Evolutionary conservation across 2,797 vertebrate species (phyloP).

Genomic region (Protonibea diacanthus): DNA sequence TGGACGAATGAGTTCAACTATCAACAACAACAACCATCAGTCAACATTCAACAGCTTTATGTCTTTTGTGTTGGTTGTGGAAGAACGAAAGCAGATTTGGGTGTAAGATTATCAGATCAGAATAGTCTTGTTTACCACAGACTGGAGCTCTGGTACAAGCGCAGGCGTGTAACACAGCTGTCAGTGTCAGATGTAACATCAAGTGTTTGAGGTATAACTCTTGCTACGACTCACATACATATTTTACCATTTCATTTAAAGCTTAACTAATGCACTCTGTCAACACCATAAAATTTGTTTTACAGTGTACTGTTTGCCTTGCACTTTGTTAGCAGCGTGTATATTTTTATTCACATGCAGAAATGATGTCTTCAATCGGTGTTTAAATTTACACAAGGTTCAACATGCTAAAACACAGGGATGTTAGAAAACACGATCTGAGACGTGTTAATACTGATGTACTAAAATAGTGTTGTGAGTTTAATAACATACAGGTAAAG

Average conservation of each 20-base stretch:
- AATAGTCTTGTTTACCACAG: neutral
- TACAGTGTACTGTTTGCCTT: neutral
- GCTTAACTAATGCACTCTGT: neutral
- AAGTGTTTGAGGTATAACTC: neutral
- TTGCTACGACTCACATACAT: neutral
- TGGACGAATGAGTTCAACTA: neutral
- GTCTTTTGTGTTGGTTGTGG: conserved; percentile 7
- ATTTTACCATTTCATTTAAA: neutral
- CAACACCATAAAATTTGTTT: neutral
- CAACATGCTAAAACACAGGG: neutral
- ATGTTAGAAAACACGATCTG: neutral
- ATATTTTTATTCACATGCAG: neutral
- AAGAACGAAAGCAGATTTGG: neutral
- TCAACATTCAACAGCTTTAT: conserved; percentile 2
- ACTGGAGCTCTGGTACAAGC: neutral
- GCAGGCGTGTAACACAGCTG: conserved; percentile 4
- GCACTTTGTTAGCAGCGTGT: neutral
- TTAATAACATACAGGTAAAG: neutral
- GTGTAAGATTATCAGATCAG: neutral
- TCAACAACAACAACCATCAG: neutral
- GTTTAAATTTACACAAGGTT: neutral
- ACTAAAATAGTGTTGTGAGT: neutral
- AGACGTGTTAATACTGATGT: neutral
- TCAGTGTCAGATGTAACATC: conserved; percentile 25
- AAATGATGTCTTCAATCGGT: neutral